Evolutionary conservation across 2,888 invertebrate species (phyloP), one percentile per base, ranked within the genome.

Genomic region (Trichacis sp.): DNA sequence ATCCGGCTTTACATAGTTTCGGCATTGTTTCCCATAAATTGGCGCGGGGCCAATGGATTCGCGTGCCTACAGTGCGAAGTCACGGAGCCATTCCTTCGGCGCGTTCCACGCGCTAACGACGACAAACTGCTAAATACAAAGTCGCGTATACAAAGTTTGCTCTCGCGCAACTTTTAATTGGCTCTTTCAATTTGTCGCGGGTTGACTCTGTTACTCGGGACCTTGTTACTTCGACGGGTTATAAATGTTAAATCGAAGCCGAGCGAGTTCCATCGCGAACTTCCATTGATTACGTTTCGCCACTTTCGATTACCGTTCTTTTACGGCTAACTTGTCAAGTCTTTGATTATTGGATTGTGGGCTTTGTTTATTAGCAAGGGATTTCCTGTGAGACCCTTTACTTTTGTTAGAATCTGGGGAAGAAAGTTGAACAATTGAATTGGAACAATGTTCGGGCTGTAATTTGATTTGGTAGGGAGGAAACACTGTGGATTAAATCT

Each of bases 11-110:
- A 68, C 74, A 76, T 78, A 79, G 79, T 80, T 80, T 61, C 63
- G 70, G 77, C 77, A 81, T 80, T 81, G 79, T 80, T 80, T 78
- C 77, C 68, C 58, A 66, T 69, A 69, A 68, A 69, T 69, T 81
- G 81, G 81, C 81, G 61, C 64, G 51, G 68, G 52, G 77, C 80
- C 79, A 77, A 73, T 74, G 69, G 64, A 68, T 55, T 68, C 40
- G 62, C 56, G 46, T 53, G 61, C 59, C 64, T 59, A 54, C 61
- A 51, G 54, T 42, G 46, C 12, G n/a, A n/a, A 29, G 57, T 43
- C 24, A 24, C 24, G 24, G 24, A 24, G 24, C 5, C 12, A 15
- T 12, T 15, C 14, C 12, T 15, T 40, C 40, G 14, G 40, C 15
- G 40, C 40, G 15, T 24, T 30, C 54, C 56, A 53, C 60, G 60